These are phyloP conservation scores for Grammomys dolichurus DNA, from an alignment of 2,113 vertebrate genomes.

Conservation along the genomic window DNA sequence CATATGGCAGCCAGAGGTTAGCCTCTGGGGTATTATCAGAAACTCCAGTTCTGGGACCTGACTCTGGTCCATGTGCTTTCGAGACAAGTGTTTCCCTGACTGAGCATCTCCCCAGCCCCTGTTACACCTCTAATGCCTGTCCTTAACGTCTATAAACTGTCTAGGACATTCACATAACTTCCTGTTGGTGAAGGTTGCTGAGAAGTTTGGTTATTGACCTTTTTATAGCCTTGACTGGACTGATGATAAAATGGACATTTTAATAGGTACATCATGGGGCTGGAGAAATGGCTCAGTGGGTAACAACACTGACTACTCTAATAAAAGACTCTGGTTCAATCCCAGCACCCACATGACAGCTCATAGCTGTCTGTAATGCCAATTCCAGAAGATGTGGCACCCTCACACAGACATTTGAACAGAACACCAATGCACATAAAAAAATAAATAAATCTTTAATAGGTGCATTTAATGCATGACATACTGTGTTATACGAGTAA, in stretches of 20 bases:
- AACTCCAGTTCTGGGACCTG: not conserved
- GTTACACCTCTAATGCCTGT: not conserved
- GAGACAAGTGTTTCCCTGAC: not conserved
- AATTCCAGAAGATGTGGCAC: too few species aligned
- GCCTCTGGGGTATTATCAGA: not conserved
- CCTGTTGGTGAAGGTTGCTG: not conserved
- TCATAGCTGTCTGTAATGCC: too few species aligned
- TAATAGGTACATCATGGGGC: not conserved
- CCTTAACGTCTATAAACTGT: not conserved
- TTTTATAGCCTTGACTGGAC: slow-evolving; percentile 51
- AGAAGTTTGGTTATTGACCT: slow-evolving; percentile 44
- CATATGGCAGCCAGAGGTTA: not conserved
- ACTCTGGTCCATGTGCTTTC: not conserved
- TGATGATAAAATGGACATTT: slow-evolving; percentile 53
- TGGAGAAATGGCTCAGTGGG: too few species aligned
- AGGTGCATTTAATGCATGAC: not conserved
- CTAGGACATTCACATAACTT: slow-evolving; percentile 42
- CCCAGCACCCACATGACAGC: too few species aligned
- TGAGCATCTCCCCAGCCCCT: not conserved
- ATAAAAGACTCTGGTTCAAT: too few species aligned
- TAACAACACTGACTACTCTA: too few species aligned
- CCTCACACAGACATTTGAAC: too few species aligned
- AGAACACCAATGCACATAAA: too few species aligned
- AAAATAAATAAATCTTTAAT: slow-evolving; percentile 29
- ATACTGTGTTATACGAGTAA: slow-evolving; percentile 56